Evolutionary conservation across 35 echinoderm and acorn worm species (phyloP).

Genomic region (Heliocidaris erythrogramma): DNA sequence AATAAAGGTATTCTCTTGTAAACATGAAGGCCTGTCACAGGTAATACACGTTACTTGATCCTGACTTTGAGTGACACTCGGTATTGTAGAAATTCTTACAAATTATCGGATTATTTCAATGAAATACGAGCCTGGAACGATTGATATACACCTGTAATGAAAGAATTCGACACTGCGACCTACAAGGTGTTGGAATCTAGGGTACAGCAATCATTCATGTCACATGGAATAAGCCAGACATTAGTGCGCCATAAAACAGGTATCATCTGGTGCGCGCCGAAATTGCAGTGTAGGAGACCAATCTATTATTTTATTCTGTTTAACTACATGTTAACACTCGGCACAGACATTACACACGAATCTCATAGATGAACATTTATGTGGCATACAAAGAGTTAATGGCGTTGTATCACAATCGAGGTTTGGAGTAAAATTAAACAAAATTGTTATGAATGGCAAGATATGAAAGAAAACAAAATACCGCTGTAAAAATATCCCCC

Average conservation of each 20-base stretch:
- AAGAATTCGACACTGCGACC: conserved; percentile 26
- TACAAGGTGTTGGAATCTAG: conserved; percentile 2
- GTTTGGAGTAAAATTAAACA: no score
- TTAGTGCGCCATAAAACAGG: conserved; percentile 20
- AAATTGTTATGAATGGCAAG: no score
- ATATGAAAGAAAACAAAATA: no score
- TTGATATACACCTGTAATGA: conserved; percentile 44
- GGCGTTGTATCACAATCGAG: no score
- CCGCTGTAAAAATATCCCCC: no score
- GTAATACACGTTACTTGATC: not conserved
- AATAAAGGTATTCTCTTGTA: not conserved
- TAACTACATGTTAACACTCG: no score
- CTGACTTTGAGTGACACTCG: not conserved
- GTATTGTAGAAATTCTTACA: conserved; percentile 4
- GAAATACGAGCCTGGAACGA: not conserved
- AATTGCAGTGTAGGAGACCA: not conserved
- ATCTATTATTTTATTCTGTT: no score
- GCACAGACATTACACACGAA: no score
- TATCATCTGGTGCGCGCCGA: not conserved
- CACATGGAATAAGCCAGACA: conserved; percentile 39
- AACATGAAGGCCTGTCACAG: not conserved
- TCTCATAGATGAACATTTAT: no score
- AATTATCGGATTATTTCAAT: not conserved
- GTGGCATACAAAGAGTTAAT: no score
- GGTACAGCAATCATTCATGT: not conserved